Conservation (phyloP, 2,797 vertebrate species). For the Lates japonicus region DNA sequence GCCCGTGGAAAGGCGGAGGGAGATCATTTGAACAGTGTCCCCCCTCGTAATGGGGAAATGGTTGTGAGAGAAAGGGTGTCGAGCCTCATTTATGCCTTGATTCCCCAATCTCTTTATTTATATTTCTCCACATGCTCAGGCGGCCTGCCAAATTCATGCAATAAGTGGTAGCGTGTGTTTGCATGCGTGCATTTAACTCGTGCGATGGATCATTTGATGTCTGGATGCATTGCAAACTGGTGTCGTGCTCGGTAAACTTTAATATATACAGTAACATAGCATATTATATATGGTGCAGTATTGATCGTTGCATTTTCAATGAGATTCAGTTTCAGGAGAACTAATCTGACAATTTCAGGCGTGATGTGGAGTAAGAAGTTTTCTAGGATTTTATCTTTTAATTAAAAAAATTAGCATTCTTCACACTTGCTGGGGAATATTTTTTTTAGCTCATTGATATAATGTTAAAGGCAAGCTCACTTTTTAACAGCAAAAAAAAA, state of each 20-base stretch:
- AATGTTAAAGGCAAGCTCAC: not conserved
- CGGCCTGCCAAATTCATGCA: constrained; percentile 47
- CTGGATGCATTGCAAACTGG: constrained; percentile 32
- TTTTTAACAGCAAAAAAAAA: not conserved
- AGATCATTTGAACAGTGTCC: constrained; percentile 58
- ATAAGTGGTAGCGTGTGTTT: constrained; percentile 11
- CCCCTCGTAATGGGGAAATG: constrained; percentile 65
- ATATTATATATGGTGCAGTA: constrained; percentile 42
- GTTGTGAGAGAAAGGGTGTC: constrained; percentile 71
- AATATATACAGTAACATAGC: constrained; percentile 54
- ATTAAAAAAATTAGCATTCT: too few relatives aligned
- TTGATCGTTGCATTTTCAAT: constrained; percentile 47
- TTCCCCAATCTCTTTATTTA: constrained; percentile 78
- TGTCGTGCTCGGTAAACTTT: constrained; percentile 64
- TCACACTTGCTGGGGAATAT: constrained; percentile 14
- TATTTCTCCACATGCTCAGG: constrained; percentile 59
- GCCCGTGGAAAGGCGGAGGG: constrained; percentile 55
- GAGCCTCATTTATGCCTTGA: constrained; percentile 68
- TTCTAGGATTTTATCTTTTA: not conserved
- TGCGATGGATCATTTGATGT: constrained; percentile 46
- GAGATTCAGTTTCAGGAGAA: constrained; percentile 31
- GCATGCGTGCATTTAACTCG: constrained; percentile 28
- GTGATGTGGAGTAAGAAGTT: constrained; percentile 24
- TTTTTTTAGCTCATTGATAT: constrained; percentile 15
- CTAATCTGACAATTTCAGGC: constrained; percentile 29